These are phyloP conservation scores for Hemaris fuciformis DNA, from an alignment of 2,888 invertebrate genomes.

Conservation along the genomic window DNA sequence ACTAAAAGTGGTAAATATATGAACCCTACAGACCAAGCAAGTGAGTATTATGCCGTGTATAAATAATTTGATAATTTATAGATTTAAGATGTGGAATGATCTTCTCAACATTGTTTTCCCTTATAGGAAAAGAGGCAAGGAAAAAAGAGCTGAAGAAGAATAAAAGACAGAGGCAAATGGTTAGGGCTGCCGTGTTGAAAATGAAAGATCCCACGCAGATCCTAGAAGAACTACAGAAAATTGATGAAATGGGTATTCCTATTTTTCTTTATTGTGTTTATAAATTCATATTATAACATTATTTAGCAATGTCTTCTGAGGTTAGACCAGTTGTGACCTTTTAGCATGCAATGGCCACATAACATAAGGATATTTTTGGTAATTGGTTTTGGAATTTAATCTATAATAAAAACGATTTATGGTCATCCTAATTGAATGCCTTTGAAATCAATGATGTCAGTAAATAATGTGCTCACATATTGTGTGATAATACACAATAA, in stretches of 20 bases:
- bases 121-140: conserved; percentile 95
- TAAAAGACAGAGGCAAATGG: conserved; percentile 97
- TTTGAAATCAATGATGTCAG: too few relatives aligned
- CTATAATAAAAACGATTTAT: too few relatives aligned
- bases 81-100: not conserved
- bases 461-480: too few relatives aligned
- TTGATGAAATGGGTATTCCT: conserved; percentile 97
- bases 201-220: conserved; percentile 98
- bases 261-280: not conserved
- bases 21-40: conserved; percentile 99
- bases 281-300: not conserved
- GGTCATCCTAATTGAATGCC: too few relatives aligned
- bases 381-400: too few relatives aligned
- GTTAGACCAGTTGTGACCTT: too few relatives aligned
- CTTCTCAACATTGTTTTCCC: not conserved
- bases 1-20: conserved; percentile 99
- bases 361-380: too few relatives aligned
- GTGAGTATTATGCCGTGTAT: conserved; percentile 83
- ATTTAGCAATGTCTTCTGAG: not conserved
- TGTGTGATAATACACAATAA: too few relatives aligned
- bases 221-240: conserved; percentile 97
- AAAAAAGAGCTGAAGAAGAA: conserved; percentile 99
- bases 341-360: too few relatives aligned
- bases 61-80: not conserved
- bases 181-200: conserved; percentile 97